Evolutionary conservation across 2,888 invertebrate species (phyloP), one percentile per base, ranked within the genome.

Genomic region (Oeneis ivallda): DNA sequence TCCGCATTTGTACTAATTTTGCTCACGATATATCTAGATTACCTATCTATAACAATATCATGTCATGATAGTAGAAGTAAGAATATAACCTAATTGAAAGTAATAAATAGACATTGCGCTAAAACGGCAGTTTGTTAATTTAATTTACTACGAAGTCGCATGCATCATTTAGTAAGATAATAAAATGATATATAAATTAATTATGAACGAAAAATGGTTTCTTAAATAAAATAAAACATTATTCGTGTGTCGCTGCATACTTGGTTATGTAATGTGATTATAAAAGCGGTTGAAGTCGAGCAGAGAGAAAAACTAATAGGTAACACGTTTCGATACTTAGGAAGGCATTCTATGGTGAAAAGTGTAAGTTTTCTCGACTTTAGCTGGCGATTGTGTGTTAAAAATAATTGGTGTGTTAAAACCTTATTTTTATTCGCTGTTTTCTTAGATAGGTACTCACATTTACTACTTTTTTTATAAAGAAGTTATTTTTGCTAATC

Each of bases 271-370:
- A 15, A 45, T 15, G 43, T 58, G 32, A 45, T 45, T 45, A 58
- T 45, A 58, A 58, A 58, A 58, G 43, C 15, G n/a, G 57, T 32
- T 43, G 41, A 1, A 41, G 56, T 5, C 45, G 11, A 50, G 49
- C 7, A 47, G 8, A 10, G 15, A 15, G 17, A 58, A 58, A 58
- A 58, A 58, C 57, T 58, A 45, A n/a, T n/a, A n/a, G n/a, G 57
- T 58, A 32, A 32, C 45, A 58, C 43, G 7, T n/a, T n/a, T n/a
- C n/a, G 45, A 5, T 45, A 26, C 57, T n/a, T n/a, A 58, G 57
- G 57, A 58, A 58, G 57, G n/a, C 26, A 39, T 57, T 57, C n/a
- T 43, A 57, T 26, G 57, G 67, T 43, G 67, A 67, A 67, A 67
- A 19, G 49, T 68, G 65, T 50, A 17, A 67, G 32, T 65, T 65